Evolutionary conservation across 2,888 invertebrate genomes (phyloP).

Genomic region (Mystacides longicornis): DNA sequence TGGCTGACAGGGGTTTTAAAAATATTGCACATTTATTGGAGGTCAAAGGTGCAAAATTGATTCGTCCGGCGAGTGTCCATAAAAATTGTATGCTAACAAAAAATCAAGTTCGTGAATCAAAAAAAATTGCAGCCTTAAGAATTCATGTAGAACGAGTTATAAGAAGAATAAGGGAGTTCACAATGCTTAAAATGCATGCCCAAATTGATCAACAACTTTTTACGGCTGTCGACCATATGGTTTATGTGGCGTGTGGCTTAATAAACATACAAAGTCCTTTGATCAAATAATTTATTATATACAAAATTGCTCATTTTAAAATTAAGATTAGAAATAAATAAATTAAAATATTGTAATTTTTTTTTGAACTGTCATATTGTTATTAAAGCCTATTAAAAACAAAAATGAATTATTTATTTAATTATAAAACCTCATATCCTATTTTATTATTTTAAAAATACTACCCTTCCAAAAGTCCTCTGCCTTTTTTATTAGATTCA

Average conservation of each 20-base stretch:
- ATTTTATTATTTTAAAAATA: not conserved
- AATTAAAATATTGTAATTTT: not conserved
- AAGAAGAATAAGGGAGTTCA: slow-evolving; percentile 1
- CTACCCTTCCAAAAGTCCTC: not conserved
- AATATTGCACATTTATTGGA: slow-evolving; percentile 13
- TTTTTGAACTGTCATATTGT: not conserved
- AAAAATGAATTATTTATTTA: not conserved
- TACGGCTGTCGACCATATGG: not conserved
- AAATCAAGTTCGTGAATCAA: slow-evolving; percentile 14
- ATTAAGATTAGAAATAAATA: too few relatives aligned
- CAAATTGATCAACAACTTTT: not conserved
- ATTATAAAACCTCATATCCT: not conserved
- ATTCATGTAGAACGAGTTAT: slow-evolving; percentile 19
- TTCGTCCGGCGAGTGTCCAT: slow-evolving; percentile 21
- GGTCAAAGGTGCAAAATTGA: slow-evolving; percentile 14
- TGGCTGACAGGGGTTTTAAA: slow-evolving; percentile 23
- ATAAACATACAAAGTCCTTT: slow-evolving; percentile 5
- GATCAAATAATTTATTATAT: slow-evolving; percentile 3
- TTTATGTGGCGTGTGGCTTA: slow-evolving; percentile 1
- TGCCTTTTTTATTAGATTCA: not conserved
- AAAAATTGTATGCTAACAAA: slow-evolving; percentile 4
- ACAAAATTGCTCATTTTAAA: too few relatives aligned
- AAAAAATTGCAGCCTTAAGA: slow-evolving; percentile 21
- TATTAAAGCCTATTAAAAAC: too few relatives aligned
- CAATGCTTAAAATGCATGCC: slow-evolving; percentile 2